Base-by-base conservation (phyloP, 2,113 vertebrate genomes). In the Cricetomys ansorgei region DNA sequence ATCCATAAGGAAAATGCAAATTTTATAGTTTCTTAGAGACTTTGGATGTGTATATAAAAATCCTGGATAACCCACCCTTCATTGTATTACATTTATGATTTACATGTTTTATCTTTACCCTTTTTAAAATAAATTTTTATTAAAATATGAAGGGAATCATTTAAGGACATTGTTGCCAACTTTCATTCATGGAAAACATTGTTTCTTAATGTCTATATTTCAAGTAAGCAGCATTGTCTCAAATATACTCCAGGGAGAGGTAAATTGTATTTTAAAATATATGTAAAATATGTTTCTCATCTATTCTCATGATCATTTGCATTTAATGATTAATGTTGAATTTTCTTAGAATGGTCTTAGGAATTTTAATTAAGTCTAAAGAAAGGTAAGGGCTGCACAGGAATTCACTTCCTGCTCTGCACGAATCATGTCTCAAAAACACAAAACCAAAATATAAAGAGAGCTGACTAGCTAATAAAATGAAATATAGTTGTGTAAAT, bases 321-420 rank as follows among this genome's bases (percentile, higher is more conserved):
- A 48, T 80, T 19, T 89, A 55, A 89, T 50, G 70, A 67, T 87
- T 12, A 96, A 19, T 48, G 31, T 11, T 94, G 11, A 91, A 62
- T 27, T 93, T 89, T 89, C 37, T 96, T 17, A 62, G 48, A 77
- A 64, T 73, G 10, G 17, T 80, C 45, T 70, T 87, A 31, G 19
- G 50, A 89, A 73, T 88, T 90, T 95, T 96, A 19, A 50, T 37
- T 85, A 96, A 88, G 19, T 16, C 34, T 92, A 62, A 75, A 94
- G 48, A 75, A 87, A 65, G 59, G 40, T 80, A 95, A 65, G 4
- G 62, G 16, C 16, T 77, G 9, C 59, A 79, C 10, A 13, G 89
- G 53, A 34, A 65, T 81, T 97, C 88, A 88, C 69, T 55, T n/a
- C 16, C 37, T 55, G 23, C 27, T 62, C 7, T 67, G 27, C 25